Evolutionary conservation across 1,140 invertebrate genomes (phyloP), one percentile per base, ranked within the genome.

Genomic region (Acyrthosiphon pisum): DNA sequence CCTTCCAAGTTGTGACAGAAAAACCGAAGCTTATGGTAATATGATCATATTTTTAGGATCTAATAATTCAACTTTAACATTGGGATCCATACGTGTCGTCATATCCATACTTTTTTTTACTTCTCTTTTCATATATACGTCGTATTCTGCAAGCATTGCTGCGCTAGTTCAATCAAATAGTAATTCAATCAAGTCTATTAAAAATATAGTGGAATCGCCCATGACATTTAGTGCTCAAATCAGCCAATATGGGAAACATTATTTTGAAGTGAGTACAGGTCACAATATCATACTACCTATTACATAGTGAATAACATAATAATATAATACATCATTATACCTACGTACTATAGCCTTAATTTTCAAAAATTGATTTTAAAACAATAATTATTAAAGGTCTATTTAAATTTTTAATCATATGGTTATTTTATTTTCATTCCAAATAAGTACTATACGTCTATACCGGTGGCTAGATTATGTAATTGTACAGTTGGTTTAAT

Each of bases 171-270:
- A 90, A 41, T 90, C 53, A 18, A 41, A 53, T 14, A 90, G 88
- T 60, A 60, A 60, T 60, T 90, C 53, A 14, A 90, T 90, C 11
- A 90, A 60, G 37, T n/a, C 88, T 41, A 44, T 90, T 30, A 8
- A 35, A 26, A 37, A 90, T 60, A 30, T 90, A 37, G 35, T 14
- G 3, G 48, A 60, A 60, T 90, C 53, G 22, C 22, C 48, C 2
- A 90, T 90, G 88, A 90, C 88, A 11, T 90, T 90, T 60, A 90
- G 35, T 41, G 50, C 35, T 14, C 88, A 90, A 20, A 90, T 53
- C 1, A 90, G 35, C 60, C 50, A n/a, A 35, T 90, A 90, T 22
- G 37, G 88, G 26, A 90, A 90, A 60, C 11, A 0, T 90, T 90
- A 90, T 60, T 90, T 90, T 48, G 53, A 90, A 41, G 88, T 90